These are phyloP conservation scores for Eulacestoma nigropectus DNA, from an alignment of 2,113 vertebrate species.

Conservation along the genomic window DNA sequence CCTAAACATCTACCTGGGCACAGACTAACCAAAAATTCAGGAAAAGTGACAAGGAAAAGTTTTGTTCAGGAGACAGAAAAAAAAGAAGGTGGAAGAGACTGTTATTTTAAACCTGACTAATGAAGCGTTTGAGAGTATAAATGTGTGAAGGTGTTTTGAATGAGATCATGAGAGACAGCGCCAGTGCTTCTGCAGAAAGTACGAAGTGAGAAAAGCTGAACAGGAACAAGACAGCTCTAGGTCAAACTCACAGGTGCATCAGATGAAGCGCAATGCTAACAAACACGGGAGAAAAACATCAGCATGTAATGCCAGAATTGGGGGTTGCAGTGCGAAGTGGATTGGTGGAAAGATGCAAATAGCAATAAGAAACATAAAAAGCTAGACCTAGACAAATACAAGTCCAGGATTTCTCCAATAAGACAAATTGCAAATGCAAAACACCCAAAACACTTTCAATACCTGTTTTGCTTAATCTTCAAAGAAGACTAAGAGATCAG, in stretches of 20 bases:
- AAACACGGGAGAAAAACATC: background rate
- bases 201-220: constrained; percentile 7
- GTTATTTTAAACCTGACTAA: background rate
- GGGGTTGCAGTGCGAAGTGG: background rate
- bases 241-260: background rate
- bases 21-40: background rate
- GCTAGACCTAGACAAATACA: background rate
- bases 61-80: background rate
- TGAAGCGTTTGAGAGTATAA: background rate
- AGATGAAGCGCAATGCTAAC: background rate
- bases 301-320: background rate
- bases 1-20: background rate
- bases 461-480: background rate
- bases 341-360: background rate
- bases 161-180: background rate
- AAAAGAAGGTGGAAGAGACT: background rate
- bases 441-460: background rate
- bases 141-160: background rate
- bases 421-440: background rate
- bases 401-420: background rate
- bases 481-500: background rate
- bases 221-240: background rate
- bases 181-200: background rate
- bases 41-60: background rate
- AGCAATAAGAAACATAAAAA: background rate